Base-by-base conservation (phyloP, 1,140 invertebrate species). In the Vollenhovia emeryi region DNA sequence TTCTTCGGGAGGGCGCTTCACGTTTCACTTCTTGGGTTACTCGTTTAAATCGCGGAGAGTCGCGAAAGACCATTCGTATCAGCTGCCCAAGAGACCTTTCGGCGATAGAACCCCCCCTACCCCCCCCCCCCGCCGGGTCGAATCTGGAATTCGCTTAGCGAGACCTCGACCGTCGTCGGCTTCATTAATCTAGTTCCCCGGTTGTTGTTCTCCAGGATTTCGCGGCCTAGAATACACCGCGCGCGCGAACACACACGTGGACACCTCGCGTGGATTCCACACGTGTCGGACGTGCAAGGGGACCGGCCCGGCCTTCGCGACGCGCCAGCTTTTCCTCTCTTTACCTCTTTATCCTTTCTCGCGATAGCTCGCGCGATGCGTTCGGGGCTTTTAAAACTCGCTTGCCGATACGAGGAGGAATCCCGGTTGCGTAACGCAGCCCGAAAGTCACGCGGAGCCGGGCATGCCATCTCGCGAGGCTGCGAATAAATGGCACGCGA, bases 381-480 rank as follows among this genome's bases (percentile, higher is more conserved):
- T 48, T 59, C 13, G n/a, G 13, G n/a, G n/a, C n/a, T 24, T 59
- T 86, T 79, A 86, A 62, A 40, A 69, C 59, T 55, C 50, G 78
- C 24, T n/a, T 59, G 45, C 15, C 57, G 64, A 71, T 55, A 30
- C 30, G 18, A 66, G 36, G 79, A 79, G 68, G 79, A 85, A 82
- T 89, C 68, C 55, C 21, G 43, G 33, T 89, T 90, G 69, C 88
- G 80, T 87, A 89, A 90, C 30, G 60, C n/a, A n/a, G n/a, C 36
- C 68, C 57, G 69, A 83, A 52, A 68, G 60, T 84, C 69, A 75
- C 45, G 75, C 66, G 24, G 74, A 71, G 50, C 48, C 52, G 50
- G 85, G 89, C 59, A 80, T 80, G 85, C 88, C 88, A 90, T 89
- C 88, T 90, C 66, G 48, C 80, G 88, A 68, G 40, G 62, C n/a